Evolutionary conservation across 1,140 invertebrate species (phyloP), one percentile per base, ranked within the genome.

Genomic region (Drepana arcuata): DNA sequence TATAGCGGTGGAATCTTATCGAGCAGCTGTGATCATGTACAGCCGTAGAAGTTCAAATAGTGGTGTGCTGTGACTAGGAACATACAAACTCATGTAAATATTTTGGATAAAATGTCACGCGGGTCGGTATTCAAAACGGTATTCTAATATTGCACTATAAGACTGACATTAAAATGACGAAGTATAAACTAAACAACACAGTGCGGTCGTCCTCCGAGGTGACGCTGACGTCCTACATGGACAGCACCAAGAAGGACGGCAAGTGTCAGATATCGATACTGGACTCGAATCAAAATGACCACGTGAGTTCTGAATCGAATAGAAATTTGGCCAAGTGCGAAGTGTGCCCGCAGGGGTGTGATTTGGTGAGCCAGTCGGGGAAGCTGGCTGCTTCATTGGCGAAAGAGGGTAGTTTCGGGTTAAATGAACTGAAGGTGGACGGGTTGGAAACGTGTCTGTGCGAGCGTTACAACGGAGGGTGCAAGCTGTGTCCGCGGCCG

Each of bases 131-230:
- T 59, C 47, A 71, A 65, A 60, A 66, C 61, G 2, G 39, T 48
- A 21, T 69, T 67, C 42, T 72, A 60, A 63, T 33, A 61, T 32
- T 9, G 18, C n/a, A n/a, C n/a, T n/a, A n/a, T n/a, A 21, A 21
- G 9, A 21, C 18, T 21, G n/a, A n/a, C n/a, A n/a, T n/a, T 9
- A 21, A 21, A 16, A 84, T 84, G 83, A 84, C 83, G 7, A 84
- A 84, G 50, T 84, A 84, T 49, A 84, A 83, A 33, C 37, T 84
- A 34, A 84, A 78, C 43, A 78, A 79, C 45, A 60, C 65, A 23
- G 54, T 59, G 2, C 51, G 66, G 2, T 67, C 70, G 7, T 59
- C 72, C 15, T 77, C 79, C 13, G 79, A 84, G 45, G 80, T 85
- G 33, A 83, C 81, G 2, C 49, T 85, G 5, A 85, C 81, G 0